These are phyloP conservation scores for Anthoptus insignis DNA, from an alignment of 2,888 invertebrate genomes.

Conservation along the genomic window DNA sequence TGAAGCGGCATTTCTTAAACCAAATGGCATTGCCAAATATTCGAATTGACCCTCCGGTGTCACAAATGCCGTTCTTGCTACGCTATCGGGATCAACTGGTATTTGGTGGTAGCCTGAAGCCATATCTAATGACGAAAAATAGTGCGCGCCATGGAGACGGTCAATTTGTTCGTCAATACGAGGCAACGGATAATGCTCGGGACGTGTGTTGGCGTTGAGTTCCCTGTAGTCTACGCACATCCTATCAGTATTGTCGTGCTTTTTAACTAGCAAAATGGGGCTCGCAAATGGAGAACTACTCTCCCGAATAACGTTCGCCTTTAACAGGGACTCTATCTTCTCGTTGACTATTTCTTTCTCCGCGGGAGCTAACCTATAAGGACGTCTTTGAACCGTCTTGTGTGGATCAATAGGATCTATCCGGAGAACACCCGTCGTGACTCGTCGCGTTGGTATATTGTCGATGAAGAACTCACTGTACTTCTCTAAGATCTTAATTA, in stretches of 20 bases:
- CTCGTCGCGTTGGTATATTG: constrained; percentile 29
- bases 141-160: background rate
- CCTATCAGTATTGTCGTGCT: constrained; percentile 15
- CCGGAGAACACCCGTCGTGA: constrained; percentile 26
- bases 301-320: constrained; percentile 25
- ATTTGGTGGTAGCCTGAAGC: background rate
- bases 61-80: background rate
- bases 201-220: constrained; percentile 28
- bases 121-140: background rate
- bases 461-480: constrained; percentile 17
- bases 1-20: background rate
- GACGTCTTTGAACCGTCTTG: constrained; percentile 32
- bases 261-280: constrained; percentile 37
- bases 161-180: constrained; percentile 22
- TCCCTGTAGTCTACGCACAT: constrained; percentile 37
- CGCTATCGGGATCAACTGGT: background rate
- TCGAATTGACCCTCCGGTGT: constrained; percentile 7
- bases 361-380: constrained; percentile 31
- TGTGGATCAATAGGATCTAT: constrained; percentile 33
- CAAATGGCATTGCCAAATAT: constrained; percentile 6
- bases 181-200: constrained; percentile 42
- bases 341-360: constrained; percentile 15
- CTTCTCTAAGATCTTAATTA: background rate
- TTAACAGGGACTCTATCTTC: constrained; percentile 22
- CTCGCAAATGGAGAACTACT: constrained; percentile 37